phyloP scores from a whole-genome alignment of 2,113 vertebrate species.

The Lepisosteus osseus region DNA sequence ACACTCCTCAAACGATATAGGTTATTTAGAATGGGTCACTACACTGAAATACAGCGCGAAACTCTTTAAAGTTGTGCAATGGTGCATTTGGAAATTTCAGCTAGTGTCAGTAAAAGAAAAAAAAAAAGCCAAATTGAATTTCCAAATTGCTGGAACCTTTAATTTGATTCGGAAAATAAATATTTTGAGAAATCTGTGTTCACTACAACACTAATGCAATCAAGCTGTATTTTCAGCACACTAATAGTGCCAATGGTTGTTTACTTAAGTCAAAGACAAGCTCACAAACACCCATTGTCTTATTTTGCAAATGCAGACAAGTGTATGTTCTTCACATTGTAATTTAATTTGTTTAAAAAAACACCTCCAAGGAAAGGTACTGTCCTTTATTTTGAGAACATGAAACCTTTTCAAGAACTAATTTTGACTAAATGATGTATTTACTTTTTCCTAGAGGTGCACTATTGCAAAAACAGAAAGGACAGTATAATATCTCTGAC shows the following conservation, averaged over 20 bases:
- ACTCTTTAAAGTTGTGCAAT: slow-evolving; percentile 75
- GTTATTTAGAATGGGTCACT: slow-evolving; percentile 88
- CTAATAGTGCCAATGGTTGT: slow-evolving; percentile 37
- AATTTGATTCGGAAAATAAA: slow-evolving; percentile 64
- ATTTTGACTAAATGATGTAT: too few relatives aligned
- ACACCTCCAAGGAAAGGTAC: too few relatives aligned
- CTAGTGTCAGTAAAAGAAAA: slow-evolving; percentile 55
- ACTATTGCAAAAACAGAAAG: too few relatives aligned
- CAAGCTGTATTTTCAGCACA: slow-evolving; percentile 39
- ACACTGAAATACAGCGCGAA: slow-evolving; percentile 70
- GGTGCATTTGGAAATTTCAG: slow-evolving; percentile 72
- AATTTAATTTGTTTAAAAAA: background rate
- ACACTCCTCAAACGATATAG: slow-evolving; percentile 68
- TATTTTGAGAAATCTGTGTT: slow-evolving; percentile 50
- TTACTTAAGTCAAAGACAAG: slow-evolving; percentile 48
- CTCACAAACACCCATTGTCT: slow-evolving; percentile 29
- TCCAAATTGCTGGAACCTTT: slow-evolving; percentile 70
- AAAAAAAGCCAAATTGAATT: slow-evolving; percentile 65
- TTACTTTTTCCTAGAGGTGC: too few relatives aligned
- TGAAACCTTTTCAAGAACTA: too few relatives aligned
- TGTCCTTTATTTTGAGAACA: too few relatives aligned
- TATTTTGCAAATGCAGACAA: slow-evolving; percentile 16
- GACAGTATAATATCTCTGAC: too few relatives aligned
- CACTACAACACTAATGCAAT: slow-evolving; percentile 70
- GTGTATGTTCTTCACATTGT: slow-evolving; percentile 9